Evolutionary conservation across 2,797 vertebrate genomes (phyloP).

Genomic region (Perodicticus potto): DNA sequence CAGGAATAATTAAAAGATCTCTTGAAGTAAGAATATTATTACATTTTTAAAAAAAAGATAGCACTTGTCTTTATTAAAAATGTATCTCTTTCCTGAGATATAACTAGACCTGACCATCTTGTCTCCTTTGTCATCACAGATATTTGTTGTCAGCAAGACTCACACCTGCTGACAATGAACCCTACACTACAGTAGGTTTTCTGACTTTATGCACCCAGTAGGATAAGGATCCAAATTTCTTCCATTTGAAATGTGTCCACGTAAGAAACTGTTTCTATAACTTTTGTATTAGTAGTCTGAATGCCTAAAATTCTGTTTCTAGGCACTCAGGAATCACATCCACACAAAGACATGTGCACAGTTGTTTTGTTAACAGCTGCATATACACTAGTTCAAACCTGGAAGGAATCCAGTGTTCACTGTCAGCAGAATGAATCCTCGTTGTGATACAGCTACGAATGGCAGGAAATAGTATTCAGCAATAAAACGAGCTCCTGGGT

Average conservation of each 20-base stretch:
- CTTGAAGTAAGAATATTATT: constrained; percentile 61
- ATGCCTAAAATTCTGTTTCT: background rate
- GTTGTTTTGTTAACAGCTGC: background rate
- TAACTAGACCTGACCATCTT: constrained; percentile 14
- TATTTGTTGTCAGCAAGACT: background rate
- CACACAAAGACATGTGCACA: background rate
- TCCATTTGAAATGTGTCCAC: background rate
- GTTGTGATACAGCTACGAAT: background rate
- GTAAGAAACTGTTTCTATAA: background rate
- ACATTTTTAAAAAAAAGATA: constrained; percentile 65
- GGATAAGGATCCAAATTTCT: background rate
- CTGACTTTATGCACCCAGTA: background rate
- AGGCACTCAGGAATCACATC: background rate
- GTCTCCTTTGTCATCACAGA: background rate
- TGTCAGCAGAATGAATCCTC: background rate
- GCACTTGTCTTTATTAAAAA: constrained; percentile 54
- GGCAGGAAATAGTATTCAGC: background rate
- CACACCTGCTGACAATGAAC: background rate
- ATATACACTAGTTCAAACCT: background rate
- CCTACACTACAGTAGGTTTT: background rate
- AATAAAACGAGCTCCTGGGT: background rate
- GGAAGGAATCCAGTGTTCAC: background rate
- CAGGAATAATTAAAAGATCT: constrained; percentile 66
- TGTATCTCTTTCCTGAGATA: background rate
- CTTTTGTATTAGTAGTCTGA: background rate